Evolutionary conservation across 2,888 invertebrate genomes (phyloP).

Genomic region (Toxonevra muliebris): DNA sequence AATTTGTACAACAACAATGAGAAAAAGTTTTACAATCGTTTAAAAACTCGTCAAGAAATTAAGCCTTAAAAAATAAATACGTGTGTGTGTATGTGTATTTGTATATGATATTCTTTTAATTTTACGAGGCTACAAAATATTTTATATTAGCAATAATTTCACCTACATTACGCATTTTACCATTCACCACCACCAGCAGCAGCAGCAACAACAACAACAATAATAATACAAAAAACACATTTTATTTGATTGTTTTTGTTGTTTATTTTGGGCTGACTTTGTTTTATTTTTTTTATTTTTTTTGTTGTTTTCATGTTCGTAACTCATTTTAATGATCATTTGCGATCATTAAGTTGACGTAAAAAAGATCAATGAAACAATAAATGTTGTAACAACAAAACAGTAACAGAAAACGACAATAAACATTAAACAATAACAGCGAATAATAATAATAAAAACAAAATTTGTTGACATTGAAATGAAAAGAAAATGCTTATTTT

Average conservation of each 20-base stretch:
- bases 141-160: slow-evolving; percentile 60
- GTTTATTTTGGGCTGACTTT: neutral
- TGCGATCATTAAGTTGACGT: slow-evolving; percentile 35
- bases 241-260: slow-evolving; percentile 2
- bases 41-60: slow-evolving; percentile 64
- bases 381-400: slow-evolving; percentile 16
- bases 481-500: neutral
- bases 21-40: slow-evolving; percentile 60
- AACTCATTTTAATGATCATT: slow-evolving; percentile 40
- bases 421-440: neutral
- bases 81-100: slow-evolving; percentile 4
- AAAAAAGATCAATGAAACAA: slow-evolving; percentile 35
- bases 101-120: slow-evolving; percentile 41
- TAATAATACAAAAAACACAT: neutral
- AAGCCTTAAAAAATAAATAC: slow-evolving; percentile 55
- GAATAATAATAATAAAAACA: neutral
- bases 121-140: slow-evolving; percentile 58
- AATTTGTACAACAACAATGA: slow-evolving; percentile 19
- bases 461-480: neutral
- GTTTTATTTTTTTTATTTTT: slow-evolving; percentile 5
- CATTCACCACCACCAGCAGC: slow-evolving; percentile 4
- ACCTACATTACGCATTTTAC: slow-evolving; percentile 39
- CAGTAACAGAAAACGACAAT: neutral
- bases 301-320: slow-evolving; percentile 30
- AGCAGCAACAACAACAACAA: neutral